These are phyloP conservation scores for Sitodiplosis mosellana DNA, from an alignment of 1,140 invertebrate species.

Conservation along the genomic window DNA sequence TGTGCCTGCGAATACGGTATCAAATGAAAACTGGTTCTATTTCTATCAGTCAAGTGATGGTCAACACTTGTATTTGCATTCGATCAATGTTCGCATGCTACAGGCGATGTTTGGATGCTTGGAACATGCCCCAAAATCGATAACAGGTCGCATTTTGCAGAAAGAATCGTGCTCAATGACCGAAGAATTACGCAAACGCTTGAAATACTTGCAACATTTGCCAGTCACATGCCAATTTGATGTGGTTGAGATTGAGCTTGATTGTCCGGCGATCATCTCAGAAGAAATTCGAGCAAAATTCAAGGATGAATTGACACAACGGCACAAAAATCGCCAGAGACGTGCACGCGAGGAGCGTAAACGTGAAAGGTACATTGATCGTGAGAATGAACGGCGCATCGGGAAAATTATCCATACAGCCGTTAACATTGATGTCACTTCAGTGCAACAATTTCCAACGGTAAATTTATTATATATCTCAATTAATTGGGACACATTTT, in stretches of 20 bases:
- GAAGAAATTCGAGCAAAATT: conserved; percentile 42
- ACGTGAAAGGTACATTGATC: conserved; percentile 47
- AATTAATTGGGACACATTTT: background rate
- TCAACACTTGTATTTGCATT: conserved; percentile 82
- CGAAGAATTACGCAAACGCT: conserved; percentile 52
- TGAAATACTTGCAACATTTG: conserved; percentile 73
- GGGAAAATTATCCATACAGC: conserved; percentile 32
- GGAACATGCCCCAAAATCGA: conserved; percentile 51
- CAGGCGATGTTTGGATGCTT: conserved; percentile 68
- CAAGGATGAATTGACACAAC: conserved; percentile 44
- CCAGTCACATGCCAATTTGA: conserved; percentile 80
- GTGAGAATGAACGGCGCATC: conserved; percentile 48
- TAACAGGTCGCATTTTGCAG: conserved; percentile 60
- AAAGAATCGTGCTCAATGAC: conserved; percentile 69
- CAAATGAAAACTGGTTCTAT: conserved; percentile 46
- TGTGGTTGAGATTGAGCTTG: conserved; percentile 67
- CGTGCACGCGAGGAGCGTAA: conserved; percentile 47
- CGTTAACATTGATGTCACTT: conserved; percentile 38
- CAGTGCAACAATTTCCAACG: conserved; percentile 43
- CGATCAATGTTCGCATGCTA: conserved; percentile 79
- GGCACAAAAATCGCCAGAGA: conserved; percentile 38
- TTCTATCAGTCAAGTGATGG: conserved; percentile 84
- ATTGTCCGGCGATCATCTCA: conserved; percentile 43
- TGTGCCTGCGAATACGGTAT: conserved; percentile 8
- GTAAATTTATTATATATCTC: conserved; percentile 10